A percentile compares a stretch with the other conserved stretches of the same genome.
Conservation (phyloP, 2,797 vertebrate genomes). For the Melanotaenia pygmaea region DNA sequence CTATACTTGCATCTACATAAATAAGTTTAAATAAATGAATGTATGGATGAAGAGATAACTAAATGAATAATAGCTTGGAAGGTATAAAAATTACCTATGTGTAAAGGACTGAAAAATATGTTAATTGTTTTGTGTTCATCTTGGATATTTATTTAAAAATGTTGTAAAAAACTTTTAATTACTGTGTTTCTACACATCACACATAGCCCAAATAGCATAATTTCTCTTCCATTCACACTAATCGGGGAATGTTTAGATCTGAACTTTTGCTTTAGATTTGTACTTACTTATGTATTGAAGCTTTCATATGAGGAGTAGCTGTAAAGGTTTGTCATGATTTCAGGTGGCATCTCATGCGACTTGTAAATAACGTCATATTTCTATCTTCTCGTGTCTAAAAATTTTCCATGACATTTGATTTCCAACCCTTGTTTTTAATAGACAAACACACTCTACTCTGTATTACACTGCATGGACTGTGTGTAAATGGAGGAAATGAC, state of each 20-base stretch:
- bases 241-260: slow-evolving; percentile 28
- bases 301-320: slow-evolving; percentile 27
- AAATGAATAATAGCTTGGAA: not conserved
- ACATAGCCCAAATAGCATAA: not conserved
- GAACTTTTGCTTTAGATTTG: slow-evolving; percentile 21
- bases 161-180: not conserved
- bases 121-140: not conserved
- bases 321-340: slow-evolving; percentile 25
- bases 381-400: slow-evolving; percentile 22
- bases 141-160: not conserved
- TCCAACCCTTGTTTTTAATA: slow-evolving; percentile 15
- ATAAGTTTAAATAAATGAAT: too few relatives aligned
- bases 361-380: slow-evolving; percentile 17
- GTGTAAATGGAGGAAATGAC: slow-evolving; percentile 39
- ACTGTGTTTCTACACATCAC: not conserved
- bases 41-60: too few relatives aligned
- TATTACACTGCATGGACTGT: slow-evolving; percentile 32
- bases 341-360: slow-evolving; percentile 11
- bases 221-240: slow-evolving; percentile 9
- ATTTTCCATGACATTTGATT: slow-evolving; percentile 34
- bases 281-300: slow-evolving; percentile 11
- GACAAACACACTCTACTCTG: slow-evolving; percentile 21
- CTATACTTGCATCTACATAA: not conserved
- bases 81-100: not conserved
- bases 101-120: too few relatives aligned